Base-by-base conservation (phyloP, 2,113 vertebrate species). In the Riparia riparia region DNA sequence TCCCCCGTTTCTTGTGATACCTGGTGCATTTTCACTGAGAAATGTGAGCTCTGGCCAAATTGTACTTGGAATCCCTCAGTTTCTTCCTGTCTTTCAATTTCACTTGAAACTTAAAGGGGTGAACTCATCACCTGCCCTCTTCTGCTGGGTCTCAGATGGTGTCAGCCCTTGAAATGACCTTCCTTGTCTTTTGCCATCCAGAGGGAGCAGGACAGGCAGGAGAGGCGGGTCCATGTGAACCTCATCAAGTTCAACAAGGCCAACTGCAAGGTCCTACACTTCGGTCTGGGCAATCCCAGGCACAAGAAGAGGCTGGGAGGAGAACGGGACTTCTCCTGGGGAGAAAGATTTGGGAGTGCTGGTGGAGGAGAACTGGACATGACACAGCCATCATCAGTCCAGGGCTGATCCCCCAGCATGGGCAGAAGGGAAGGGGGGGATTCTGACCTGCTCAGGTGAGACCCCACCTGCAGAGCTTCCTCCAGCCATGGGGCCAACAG, bases 331-430 rank as follows among this genome's bases (percentile, higher is more conserved):
- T 66, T n/a, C 17, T 31, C 32, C 39, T 21, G 14, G 25, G 39
- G 6, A 74, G 8, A 51, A 77, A 20, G 45, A 41, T 28, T n/a
- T 74, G 13, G 22, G 10, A 6, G 2, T 39, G 28, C 13, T 89
- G 69, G 22, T 60, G 78, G 32, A 19, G 17, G 14, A n/a, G 22
- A 74, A 2, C 28, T 39, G 77, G 53, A 53, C 2, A 11, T 25
- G 61, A n/a, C 45, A 28, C 2, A 9, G n/a, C 37, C 39, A 58
- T 22, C 32, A 5, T 24, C 28, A 3, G 32, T 12, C 32, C 39
- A 25, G 45, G 32, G 39, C 49, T 64, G 28, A 29, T 51, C 25
- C 7, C 6, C 4, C 50, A 80, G 50, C 0, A 0, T 10, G 42
- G 17, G 37, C 26, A 73, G 68, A 18, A 58, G 37, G 3, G 14